A percentile compares a stretch with the other conserved stretches of the same genome.
These are phyloP conservation scores for Silurus glanis DNA, from an alignment of 2,113 vertebrate species.

Conservation along the genomic window DNA sequence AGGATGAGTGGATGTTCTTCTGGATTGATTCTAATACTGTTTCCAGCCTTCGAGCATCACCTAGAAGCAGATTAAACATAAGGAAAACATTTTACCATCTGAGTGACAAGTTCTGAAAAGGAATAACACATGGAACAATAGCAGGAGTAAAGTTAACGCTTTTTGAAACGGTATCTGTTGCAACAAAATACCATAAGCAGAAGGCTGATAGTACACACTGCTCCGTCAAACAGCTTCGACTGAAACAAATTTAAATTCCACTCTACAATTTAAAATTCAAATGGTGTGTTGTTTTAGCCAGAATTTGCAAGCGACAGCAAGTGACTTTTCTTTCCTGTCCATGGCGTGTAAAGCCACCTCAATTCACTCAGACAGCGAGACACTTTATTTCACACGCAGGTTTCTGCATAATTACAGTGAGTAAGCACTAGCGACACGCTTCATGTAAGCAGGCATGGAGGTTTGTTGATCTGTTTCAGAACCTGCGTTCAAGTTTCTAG, in stretches of 20 bases:
- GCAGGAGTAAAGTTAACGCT: not conserved
- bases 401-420: slow-evolving; percentile 36
- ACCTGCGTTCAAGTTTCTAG: not conserved
- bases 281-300: slow-evolving; percentile 14
- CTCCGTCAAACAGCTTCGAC: not conserved
- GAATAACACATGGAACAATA: not conserved
- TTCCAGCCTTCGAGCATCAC: slow-evolving; percentile 92
- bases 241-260: slow-evolving; percentile 21
- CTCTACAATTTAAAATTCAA: slow-evolving; percentile 28
- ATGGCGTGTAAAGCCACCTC: not conserved
- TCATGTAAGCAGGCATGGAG: not conserved
- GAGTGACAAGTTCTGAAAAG: not conserved
- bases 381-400: not conserved
- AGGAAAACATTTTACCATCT: not conserved
- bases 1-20: slow-evolving; percentile 98
- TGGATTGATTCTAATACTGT: slow-evolving; percentile 97
- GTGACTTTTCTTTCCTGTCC: slow-evolving; percentile 14
- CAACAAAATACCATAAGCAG: not conserved
- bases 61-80: slow-evolving; percentile 64
- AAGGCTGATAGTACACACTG: not conserved
- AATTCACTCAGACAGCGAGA: not conserved
- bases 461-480: not conserved
- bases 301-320: slow-evolving; percentile 23
- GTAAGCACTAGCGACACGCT: slow-evolving; percentile 34
- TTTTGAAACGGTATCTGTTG: not conserved